Conservation (phyloP, 2,797 vertebrate genomes). For the Nothura maculosa region DNA sequence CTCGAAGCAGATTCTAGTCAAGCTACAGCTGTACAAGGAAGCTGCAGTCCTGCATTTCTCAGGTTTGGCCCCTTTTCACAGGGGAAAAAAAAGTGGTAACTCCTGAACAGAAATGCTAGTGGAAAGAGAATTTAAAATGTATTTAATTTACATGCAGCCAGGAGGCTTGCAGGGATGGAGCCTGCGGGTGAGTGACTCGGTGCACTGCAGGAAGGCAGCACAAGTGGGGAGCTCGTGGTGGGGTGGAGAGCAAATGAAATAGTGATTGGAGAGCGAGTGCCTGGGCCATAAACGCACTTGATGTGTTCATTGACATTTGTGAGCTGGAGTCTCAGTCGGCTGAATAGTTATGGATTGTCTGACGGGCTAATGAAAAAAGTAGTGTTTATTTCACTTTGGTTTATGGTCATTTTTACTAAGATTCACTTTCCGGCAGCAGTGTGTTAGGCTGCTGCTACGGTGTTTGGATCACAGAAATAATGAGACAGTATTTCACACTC, state of each 20-base stretch:
- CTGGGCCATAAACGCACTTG: not conserved
- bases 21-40: not conserved
- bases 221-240: not conserved
- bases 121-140: not conserved
- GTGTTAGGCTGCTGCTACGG: not conserved
- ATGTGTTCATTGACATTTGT: not conserved
- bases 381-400: conserved; percentile 23
- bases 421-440: conserved; percentile 19
- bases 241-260: not conserved
- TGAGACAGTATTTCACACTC: conserved; percentile 22
- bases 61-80: not conserved
- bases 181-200: not conserved
- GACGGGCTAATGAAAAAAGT: conserved; percentile 26
- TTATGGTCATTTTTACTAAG: conserved; percentile 33
- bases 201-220: fast-evolving
- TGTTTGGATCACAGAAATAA: conserved; percentile 5
- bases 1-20: not conserved
- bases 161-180: not conserved
- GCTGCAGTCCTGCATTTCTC: not conserved
- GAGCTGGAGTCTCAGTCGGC: not conserved
- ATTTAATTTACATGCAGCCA: not conserved
- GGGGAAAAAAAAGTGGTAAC: not conserved
- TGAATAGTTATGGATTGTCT: not conserved
- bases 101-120: not conserved
- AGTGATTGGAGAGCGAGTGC: not conserved